phyloP scores from a whole-genome alignment of 2,888 invertebrate species.

The Tinea trinotella region DNA sequence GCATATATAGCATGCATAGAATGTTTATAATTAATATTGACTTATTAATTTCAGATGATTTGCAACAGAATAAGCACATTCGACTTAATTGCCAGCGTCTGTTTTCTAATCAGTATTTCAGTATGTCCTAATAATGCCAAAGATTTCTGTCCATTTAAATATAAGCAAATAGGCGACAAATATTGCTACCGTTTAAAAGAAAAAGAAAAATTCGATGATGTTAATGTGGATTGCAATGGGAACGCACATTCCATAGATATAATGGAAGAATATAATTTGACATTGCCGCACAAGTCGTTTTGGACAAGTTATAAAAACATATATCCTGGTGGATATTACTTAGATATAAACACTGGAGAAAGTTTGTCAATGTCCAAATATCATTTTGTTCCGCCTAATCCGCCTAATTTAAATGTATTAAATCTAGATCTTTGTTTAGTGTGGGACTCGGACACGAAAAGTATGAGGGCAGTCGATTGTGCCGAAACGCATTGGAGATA shows the following conservation, averaged over 20 bases:
- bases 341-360: too few relatives aligned
- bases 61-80: too few relatives aligned
- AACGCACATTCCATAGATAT: slow-evolving; percentile 40
- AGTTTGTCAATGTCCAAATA: too few relatives aligned
- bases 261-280: not conserved
- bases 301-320: slow-evolving; percentile 58
- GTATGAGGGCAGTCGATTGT: slow-evolving; percentile 44
- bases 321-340: slow-evolving; percentile 48
- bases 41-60: too few relatives aligned
- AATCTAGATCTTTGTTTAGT: slow-evolving; percentile 49
- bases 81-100: too few relatives aligned
- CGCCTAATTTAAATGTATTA: slow-evolving; percentile 29
- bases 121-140: too few relatives aligned
- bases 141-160: not conserved
- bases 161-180: too few relatives aligned
- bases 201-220: slow-evolving; percentile 47
- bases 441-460: slow-evolving; percentile 33
- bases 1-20: too few relatives aligned
- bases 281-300: slow-evolving; percentile 27
- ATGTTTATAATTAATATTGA: too few relatives aligned
- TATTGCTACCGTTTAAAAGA: slow-evolving; percentile 52
- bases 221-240: slow-evolving; percentile 48
- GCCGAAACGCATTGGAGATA: slow-evolving; percentile 48
- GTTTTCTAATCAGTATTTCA: too few relatives aligned
- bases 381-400: too few relatives aligned